Percentiles rank a stretch among this genome's conserved stretches.
Evolutionary conservation across 2,888 invertebrate species (phyloP).

Genomic region (Perithous albicinctus): DNA sequence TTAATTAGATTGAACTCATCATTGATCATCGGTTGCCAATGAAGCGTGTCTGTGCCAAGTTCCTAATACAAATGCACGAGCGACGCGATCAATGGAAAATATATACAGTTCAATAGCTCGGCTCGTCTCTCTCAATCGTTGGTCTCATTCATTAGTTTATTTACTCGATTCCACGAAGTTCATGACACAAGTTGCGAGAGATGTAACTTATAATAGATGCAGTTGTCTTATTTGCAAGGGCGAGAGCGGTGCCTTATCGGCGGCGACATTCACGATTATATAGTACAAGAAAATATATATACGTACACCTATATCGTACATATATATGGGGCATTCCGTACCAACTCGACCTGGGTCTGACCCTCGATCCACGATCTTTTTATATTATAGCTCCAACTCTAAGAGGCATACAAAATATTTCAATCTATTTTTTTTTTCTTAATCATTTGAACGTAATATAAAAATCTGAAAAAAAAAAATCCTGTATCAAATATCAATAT

Average conservation of each 20-base stretch:
- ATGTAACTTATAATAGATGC: slow-evolving; percentile 54
- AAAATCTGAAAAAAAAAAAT: too few relatives aligned
- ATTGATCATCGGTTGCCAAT: background rate
- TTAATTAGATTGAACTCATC: slow-evolving; percentile 13
- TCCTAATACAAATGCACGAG: background rate
- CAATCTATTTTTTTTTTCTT: too few relatives aligned
- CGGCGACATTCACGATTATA: slow-evolving; percentile 39
- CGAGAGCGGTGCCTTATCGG: slow-evolving; percentile 49
- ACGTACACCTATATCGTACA: background rate
- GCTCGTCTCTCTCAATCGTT: slow-evolving; percentile 28
- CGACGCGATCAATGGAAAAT: slow-evolving; percentile 25
- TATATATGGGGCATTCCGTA: too few relatives aligned
- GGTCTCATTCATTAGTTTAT: slow-evolving; percentile 61
- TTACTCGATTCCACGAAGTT: slow-evolving; percentile 54
- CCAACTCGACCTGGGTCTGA: too few relatives aligned
- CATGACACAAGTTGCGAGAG: slow-evolving; percentile 50
- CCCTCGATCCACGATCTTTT: too few relatives aligned
- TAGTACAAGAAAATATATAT: slow-evolving; percentile 9
- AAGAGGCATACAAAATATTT: too few relatives aligned
- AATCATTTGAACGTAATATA: too few relatives aligned
- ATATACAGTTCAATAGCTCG: slow-evolving; percentile 14
- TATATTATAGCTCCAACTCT: too few relatives aligned
- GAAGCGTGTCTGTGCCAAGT: background rate
- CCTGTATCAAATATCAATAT: too few relatives aligned
- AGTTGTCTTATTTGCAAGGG: background rate